phyloP scores from a whole-genome alignment of 2,797 vertebrate species.

The Typhlichthys subterraneus region DNA sequence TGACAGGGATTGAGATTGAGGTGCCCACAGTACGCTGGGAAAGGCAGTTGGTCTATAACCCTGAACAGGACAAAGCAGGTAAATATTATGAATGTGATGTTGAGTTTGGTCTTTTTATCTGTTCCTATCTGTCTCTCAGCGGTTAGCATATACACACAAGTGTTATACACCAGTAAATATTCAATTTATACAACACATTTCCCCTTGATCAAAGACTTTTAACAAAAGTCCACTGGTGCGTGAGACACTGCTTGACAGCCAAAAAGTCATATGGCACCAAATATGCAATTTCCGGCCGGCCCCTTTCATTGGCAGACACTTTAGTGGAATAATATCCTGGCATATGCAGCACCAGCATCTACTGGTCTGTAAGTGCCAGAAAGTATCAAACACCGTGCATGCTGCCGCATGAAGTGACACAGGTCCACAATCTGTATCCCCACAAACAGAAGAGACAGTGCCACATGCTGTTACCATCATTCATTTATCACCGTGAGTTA shows the following conservation, averaged over 20 bases:
- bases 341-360: background rate
- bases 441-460: conserved; percentile 6
- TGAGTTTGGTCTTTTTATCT: background rate
- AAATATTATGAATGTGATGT: no score
- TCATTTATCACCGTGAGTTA: conserved; percentile 11
- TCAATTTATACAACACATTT: background rate
- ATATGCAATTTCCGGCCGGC: conserved; percentile 1
- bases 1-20: no score
- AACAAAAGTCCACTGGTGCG: background rate
- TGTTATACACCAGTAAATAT: background rate
- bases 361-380: background rate
- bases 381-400: background rate
- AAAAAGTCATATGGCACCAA: background rate
- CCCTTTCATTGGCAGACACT: background rate
- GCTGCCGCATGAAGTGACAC: background rate
- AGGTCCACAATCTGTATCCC: background rate
- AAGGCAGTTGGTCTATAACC: no score
- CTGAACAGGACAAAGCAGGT: no score
- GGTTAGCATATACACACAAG: background rate
- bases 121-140: background rate
- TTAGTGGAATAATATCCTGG: background rate
- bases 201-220: background rate
- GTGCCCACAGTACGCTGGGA: no score
- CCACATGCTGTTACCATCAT: conserved; percentile 1
- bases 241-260: background rate